A percentile compares a stretch with the other conserved stretches of the same genome.
Evolutionary conservation across 2,797 vertebrate genomes (phyloP).

Genomic region (Poecilia velifera): DNA sequence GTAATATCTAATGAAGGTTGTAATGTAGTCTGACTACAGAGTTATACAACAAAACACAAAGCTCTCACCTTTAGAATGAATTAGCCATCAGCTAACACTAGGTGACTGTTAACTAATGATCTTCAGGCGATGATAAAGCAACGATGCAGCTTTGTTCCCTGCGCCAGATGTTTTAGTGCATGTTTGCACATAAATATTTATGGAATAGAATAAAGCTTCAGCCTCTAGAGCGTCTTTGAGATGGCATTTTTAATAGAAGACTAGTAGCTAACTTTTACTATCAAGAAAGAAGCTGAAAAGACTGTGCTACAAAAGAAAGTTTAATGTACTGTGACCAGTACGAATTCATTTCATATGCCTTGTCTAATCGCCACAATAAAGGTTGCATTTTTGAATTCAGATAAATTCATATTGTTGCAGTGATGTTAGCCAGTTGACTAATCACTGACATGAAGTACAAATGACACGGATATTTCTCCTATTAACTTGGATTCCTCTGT

Average conservation of each 20-base stretch:
- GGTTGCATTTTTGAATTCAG: background rate
- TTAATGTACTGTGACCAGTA: background rate
- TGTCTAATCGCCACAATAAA: background rate
- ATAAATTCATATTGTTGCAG: background rate
- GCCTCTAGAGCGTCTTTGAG: conserved; percentile 1
- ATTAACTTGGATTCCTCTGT: too few relatives aligned
- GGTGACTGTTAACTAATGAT: background rate
- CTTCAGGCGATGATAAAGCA: background rate
- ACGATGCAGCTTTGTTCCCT: background rate
- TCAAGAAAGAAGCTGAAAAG: conserved; percentile 12
- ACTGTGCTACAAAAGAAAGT: background rate
- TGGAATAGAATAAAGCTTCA: background rate
- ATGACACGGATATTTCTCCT: too few relatives aligned
- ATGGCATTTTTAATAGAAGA: background rate
- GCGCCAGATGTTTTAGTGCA: background rate
- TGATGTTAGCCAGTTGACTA: background rate
- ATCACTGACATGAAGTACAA: background rate
- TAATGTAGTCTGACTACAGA: background rate
- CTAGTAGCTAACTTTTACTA: background rate
- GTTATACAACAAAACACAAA: background rate
- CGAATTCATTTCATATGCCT: background rate
- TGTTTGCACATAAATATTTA: conserved; percentile 3
- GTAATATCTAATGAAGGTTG: background rate
- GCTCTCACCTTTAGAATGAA: background rate
- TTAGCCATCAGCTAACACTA: too few relatives aligned